These are phyloP conservation scores for Poecilus cupreus DNA, from an alignment of 2,888 invertebrate species.

Conservation along the genomic window DNA sequence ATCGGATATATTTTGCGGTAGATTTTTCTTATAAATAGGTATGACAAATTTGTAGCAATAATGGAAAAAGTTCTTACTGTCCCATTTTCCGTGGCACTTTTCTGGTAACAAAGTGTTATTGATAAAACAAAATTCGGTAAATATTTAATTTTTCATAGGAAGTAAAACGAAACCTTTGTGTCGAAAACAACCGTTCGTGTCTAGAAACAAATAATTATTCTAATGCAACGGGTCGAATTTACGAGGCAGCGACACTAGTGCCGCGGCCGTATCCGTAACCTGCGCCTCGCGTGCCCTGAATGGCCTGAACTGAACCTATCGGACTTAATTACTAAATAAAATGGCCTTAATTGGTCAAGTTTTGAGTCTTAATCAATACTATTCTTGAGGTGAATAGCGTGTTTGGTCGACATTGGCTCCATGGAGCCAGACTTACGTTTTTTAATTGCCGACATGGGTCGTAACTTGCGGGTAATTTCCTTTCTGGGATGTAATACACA, in stretches of 20 bases:
- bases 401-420: constrained; percentile 22
- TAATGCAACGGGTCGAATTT: constrained; percentile 26
- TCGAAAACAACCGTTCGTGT: neutral
- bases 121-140: neutral
- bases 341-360: constrained; percentile 67
- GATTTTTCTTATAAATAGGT: too few relatives aligned
- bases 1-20: too few relatives aligned
- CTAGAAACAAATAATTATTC: constrained; percentile 52
- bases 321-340: constrained; percentile 67
- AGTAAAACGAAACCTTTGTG: constrained; percentile 13
- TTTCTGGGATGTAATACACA: constrained; percentile 3
- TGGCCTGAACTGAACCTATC: constrained; percentile 62
- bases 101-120: neutral
- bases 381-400: constrained; percentile 60
- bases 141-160: constrained; percentile 7
- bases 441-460: constrained; percentile 49
- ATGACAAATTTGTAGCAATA: too few relatives aligned
- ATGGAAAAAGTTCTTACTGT: too few relatives aligned
- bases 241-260: neutral
- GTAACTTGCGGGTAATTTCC: constrained; percentile 53
- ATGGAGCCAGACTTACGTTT: constrained; percentile 33
- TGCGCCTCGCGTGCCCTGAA: constrained; percentile 63
- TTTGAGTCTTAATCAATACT: constrained; percentile 66
- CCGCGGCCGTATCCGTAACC: neutral
- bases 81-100: too few relatives aligned